A percentile compares a stretch with the other conserved stretches of the same genome.
These are phyloP conservation scores for Monochamus alternatus DNA, from an alignment of 2,888 invertebrate species.

Conservation along the genomic window DNA sequence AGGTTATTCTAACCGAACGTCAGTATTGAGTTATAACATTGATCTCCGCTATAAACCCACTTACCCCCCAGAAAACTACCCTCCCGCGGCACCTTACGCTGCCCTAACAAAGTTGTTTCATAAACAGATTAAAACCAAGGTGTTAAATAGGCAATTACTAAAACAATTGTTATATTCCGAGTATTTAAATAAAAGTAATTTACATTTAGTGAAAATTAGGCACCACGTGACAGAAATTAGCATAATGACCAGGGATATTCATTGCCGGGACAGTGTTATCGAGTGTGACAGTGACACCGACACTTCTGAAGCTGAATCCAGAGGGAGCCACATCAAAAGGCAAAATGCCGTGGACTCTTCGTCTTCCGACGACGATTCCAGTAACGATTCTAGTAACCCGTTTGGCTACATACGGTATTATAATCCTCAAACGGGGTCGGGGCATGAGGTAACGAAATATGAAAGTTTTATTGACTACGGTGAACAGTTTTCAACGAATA, in stretches of 20 bases:
- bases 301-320: slow-evolving; percentile 70
- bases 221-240: slow-evolving; percentile 72
- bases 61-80: slow-evolving; percentile 83
- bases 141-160: slow-evolving; percentile 81
- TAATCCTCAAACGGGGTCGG: slow-evolving; percentile 71
- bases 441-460: slow-evolving; percentile 66
- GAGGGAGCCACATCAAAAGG: slow-evolving; percentile 71
- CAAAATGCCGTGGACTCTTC: slow-evolving; percentile 74
- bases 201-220: slow-evolving; percentile 73
- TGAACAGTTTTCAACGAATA: slow-evolving; percentile 28
- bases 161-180: slow-evolving; percentile 83
- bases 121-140: slow-evolving; percentile 81
- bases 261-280: slow-evolving; percentile 65
- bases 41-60: slow-evolving; percentile 73
- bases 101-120: slow-evolving; percentile 85
- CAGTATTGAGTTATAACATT: slow-evolving; percentile 71
- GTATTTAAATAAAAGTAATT: slow-evolving; percentile 74
- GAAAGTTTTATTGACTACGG: slow-evolving; percentile 74
- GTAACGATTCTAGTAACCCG: slow-evolving; percentile 76
- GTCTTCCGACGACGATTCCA: slow-evolving; percentile 71
- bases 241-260: slow-evolving; percentile 64
- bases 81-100: slow-evolving; percentile 84
- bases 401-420: slow-evolving; percentile 81
- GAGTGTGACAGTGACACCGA: slow-evolving; percentile 70
- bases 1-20: slow-evolving; percentile 74